Percentiles rank a stretch among this genome's conserved stretches.
These are phyloP conservation scores for Isurus oxyrinchus DNA, from an alignment of 2,113 vertebrate species.

Conservation along the genomic window DNA sequence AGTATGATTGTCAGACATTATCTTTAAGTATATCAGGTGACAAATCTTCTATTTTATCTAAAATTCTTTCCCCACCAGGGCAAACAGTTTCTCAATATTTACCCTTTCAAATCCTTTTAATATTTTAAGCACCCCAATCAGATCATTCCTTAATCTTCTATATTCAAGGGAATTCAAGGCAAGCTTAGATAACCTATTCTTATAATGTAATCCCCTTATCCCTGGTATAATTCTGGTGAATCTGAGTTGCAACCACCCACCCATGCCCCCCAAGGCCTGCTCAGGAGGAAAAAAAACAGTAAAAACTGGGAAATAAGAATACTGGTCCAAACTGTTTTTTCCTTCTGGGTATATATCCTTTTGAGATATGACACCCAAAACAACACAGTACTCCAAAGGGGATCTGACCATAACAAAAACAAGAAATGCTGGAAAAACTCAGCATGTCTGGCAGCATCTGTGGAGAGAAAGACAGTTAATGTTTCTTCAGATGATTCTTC, in stretches of 20 bases:
- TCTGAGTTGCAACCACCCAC: neutral
- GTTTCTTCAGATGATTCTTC: too few relatives aligned
- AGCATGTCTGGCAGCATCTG: too few relatives aligned
- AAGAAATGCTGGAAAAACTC: too few relatives aligned
- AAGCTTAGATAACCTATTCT: neutral
- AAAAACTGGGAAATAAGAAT: too few relatives aligned
- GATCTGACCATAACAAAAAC: neutral
- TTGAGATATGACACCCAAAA: neutral
- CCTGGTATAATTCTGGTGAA: neutral
- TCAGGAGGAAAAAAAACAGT: too few relatives aligned
- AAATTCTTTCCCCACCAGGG: neutral
- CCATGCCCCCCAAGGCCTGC: too few relatives aligned
- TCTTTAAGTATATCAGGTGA: neutral
- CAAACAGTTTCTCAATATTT: neutral
- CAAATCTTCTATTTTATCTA: neutral
- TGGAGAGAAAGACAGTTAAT: too few relatives aligned
- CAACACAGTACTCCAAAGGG: neutral
- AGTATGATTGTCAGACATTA: neutral
- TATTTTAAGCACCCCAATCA: neutral
- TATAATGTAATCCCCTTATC: neutral
- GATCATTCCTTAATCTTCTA: neutral
- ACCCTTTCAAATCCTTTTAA: neutral
- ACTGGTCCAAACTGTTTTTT: too few relatives aligned
- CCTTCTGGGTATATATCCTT: neutral
- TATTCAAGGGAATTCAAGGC: neutral